Percentiles rank a stretch among this genome's conserved stretches.
Conservation (phyloP, 2,113 vertebrate genomes). For the Microcebus tavaratra region DNA sequence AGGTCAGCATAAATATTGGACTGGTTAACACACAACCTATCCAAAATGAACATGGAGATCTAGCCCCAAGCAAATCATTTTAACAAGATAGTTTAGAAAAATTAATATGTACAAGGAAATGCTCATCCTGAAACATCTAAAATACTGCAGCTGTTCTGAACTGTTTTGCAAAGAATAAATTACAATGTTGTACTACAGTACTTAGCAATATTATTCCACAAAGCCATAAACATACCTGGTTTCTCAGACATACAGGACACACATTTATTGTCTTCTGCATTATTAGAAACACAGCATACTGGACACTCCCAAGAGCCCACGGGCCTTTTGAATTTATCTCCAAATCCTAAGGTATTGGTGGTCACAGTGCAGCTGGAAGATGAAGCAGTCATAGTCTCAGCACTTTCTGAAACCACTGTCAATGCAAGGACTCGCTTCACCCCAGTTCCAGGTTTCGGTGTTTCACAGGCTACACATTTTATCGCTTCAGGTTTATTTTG, state of each 20-base stretch:
- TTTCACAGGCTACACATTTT: conserved; percentile 97
- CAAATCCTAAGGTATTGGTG: conserved; percentile 87
- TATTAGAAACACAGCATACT: conserved; percentile 91
- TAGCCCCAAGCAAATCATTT: background rate
- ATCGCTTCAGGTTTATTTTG: conserved; percentile 93
- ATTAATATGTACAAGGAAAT: background rate
- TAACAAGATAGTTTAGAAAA: conserved; percentile 36
- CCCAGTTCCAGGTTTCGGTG: conserved; percentile 95
- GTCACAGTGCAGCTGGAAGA: conserved; percentile 81
- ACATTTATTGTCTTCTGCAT: conserved; percentile 91
- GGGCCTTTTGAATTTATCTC: conserved; percentile 94
- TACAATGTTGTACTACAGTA: background rate
- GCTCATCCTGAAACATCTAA: background rate
- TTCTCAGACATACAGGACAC: conserved; percentile 91
- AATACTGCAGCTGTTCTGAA: background rate
- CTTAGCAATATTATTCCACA: conserved; percentile 34
- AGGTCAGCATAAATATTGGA: background rate
- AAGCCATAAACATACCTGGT: conserved; percentile 84
- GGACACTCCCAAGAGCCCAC: conserved; percentile 95
- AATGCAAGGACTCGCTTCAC: conserved; percentile 90
- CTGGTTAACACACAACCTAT: background rate
- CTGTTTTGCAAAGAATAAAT: background rate
- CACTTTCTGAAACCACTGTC: conserved; percentile 84
- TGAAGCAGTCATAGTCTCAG: conserved; percentile 74
- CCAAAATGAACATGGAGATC: background rate